Evolutionary conservation across 1,140 invertebrate species (phyloP).

Genomic region (Homarus americanus): DNA sequence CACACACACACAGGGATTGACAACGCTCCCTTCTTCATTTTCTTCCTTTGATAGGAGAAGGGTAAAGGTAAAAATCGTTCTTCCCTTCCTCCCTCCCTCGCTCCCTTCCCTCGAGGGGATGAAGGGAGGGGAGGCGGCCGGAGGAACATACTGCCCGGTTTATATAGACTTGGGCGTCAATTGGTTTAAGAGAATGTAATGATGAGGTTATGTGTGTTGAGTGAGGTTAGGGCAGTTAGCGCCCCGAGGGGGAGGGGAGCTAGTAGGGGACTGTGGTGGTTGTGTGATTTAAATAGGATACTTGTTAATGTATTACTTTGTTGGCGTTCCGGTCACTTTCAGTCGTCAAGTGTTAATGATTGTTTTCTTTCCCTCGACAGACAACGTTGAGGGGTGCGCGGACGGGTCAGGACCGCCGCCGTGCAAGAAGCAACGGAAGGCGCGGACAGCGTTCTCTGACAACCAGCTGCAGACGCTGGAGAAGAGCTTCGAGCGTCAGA

Average conservation of each 20-base stretch:
- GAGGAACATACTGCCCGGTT: background rate
- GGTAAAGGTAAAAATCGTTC: background rate
- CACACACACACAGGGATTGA: conserved; percentile 18
- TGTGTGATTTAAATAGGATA: too few relatives aligned
- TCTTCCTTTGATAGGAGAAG: conserved; percentile 13
- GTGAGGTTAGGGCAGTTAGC: background rate
- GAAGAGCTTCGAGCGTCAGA: conserved; percentile 67
- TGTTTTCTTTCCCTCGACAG: conserved; percentile 19
- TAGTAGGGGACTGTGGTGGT: background rate
- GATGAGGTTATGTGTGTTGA: conserved; percentile 23
- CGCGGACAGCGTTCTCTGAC: conserved; percentile 64
- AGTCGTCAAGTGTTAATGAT: background rate
- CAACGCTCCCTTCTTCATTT: conserved; percentile 43
- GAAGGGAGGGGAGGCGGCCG: too few relatives aligned
- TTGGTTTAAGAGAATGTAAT: conserved; percentile 44
- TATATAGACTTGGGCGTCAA: conserved; percentile 27
- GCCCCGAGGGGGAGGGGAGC: background rate
- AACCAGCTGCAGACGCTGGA: conserved; percentile 67
- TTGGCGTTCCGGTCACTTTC: background rate
- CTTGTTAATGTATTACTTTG: background rate
- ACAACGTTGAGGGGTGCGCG: conserved; percentile 36
- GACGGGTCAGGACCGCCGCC: conserved; percentile 50
- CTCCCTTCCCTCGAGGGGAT: too few relatives aligned
- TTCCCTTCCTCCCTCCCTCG: too few relatives aligned
- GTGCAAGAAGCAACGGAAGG: conserved; percentile 60